phyloP scores from a whole-genome alignment of 2,113 vertebrate genomes.

The Cyprinodon brontotheroides region DNA sequence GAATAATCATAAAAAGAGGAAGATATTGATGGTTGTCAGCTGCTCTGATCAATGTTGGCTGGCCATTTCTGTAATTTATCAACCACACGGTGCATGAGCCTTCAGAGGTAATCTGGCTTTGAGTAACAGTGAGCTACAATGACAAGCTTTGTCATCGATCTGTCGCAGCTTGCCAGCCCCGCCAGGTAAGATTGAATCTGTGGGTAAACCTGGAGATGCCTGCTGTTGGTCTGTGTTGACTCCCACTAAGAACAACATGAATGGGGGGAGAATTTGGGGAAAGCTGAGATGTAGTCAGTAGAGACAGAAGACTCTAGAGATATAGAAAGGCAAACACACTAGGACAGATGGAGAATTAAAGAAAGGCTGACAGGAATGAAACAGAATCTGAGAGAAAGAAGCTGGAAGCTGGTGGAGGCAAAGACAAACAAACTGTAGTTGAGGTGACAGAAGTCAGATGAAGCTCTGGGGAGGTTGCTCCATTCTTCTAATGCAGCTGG shows the following conservation, averaged over 20 bases:
- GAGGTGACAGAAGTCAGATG: constrained; percentile 23
- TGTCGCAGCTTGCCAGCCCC: constrained; percentile 40
- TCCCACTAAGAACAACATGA: constrained; percentile 18
- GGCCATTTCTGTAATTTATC: constrained; percentile 69
- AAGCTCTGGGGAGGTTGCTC: constrained; percentile 20
- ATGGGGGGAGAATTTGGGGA: neutral
- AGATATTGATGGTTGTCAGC: constrained; percentile 54
- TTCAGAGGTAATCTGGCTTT: constrained; percentile 63
- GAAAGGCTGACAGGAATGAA: constrained; percentile 19
- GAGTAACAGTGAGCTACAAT: constrained; percentile 54
- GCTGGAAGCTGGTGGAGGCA: constrained; percentile 42
- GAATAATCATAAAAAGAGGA: constrained; percentile 31
- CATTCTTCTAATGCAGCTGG: constrained; percentile 55
- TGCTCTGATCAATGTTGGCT: constrained; percentile 60
- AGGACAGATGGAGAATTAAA: constrained; percentile 60
- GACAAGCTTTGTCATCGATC: constrained; percentile 71
- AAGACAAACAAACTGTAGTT: constrained; percentile 39
- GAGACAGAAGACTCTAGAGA: constrained; percentile 12
- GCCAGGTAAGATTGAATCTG: constrained; percentile 48
- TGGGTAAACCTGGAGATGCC: constrained; percentile 51
- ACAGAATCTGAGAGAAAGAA: constrained; percentile 23
- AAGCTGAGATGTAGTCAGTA: constrained; percentile 40
- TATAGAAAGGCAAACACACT: constrained; percentile 25
- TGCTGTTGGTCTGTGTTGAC: constrained; percentile 34
- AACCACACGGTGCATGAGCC: constrained; percentile 36